Conservation (phyloP, 2,888 invertebrate species). For the Augiades crinisus region DNA sequence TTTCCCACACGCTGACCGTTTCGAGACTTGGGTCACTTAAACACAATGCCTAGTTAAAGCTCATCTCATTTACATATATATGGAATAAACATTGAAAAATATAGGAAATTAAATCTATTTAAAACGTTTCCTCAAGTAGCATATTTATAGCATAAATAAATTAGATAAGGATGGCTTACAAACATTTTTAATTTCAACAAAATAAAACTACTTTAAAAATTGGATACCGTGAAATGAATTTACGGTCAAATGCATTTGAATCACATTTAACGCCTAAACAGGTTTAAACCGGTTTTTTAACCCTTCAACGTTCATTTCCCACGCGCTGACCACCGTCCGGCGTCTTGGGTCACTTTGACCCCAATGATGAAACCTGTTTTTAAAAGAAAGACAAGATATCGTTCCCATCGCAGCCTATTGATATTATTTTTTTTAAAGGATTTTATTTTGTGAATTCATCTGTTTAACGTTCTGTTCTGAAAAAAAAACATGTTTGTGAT, state of each 20-base stretch:
- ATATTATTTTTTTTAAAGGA: neutral
- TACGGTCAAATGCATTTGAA: neutral
- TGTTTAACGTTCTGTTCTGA: too few relatives aligned
- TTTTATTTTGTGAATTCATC: neutral
- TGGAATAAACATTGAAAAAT: too few relatives aligned
- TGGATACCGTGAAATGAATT: neutral
- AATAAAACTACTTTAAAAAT: neutral
- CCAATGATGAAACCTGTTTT: constrained; percentile 33
- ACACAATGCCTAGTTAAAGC: too few relatives aligned
- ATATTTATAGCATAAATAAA: too few relatives aligned
- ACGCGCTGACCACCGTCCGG: constrained; percentile 57
- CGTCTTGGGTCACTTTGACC: constrained; percentile 25
- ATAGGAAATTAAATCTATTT: too few relatives aligned
- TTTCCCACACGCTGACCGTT: too few relatives aligned
- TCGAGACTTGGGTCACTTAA: too few relatives aligned
- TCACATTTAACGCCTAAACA: neutral
- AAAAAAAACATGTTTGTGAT: too few relatives aligned
- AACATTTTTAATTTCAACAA: neutral
- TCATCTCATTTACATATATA: too few relatives aligned
- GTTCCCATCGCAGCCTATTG: constrained; percentile 43
- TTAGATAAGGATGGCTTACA: too few relatives aligned
- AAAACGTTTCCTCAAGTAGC: too few relatives aligned
- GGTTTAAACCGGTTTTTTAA: constrained; percentile 33
- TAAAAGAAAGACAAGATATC: constrained; percentile 47
- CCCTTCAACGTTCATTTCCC: constrained; percentile 44